Evolutionary conservation across 2,113 vertebrate genomes (phyloP), one percentile per base, ranked within the genome.

Genomic region (Cairina moschata): DNA sequence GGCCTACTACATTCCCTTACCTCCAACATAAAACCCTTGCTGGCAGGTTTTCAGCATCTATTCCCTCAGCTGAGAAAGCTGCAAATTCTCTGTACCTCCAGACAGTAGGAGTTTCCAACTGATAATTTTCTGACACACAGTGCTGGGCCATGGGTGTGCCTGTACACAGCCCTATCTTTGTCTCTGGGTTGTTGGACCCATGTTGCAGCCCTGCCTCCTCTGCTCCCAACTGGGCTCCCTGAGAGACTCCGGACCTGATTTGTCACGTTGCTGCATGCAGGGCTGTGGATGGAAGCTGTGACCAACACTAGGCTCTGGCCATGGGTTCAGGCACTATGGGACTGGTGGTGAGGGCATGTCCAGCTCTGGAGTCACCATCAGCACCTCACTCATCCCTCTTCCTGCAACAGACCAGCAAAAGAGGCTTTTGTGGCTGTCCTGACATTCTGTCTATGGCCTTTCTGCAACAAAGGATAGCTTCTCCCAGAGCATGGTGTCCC

Each of bases 371-470:
- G 2, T 81, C 59, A 83, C 50, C 5, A 20, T 90, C 16, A 55
- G 2, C 12, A 76, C 25, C 22, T 73, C 0, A 0, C 13, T 54
- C 4, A 6, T 58, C 13, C 15, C 23, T 76, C 58, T 26, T 23
- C 23, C 15, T 66, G 7, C 18, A 83, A 17, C 59, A 80, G 29
- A 10, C 2, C 40, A 86, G 23, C 31, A 86, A 83, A 67, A 0
- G 0, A 34, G 8, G 16, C 4, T 2, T 48, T 11, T 42, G 23
- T 21, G 21, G 13, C 8, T 74, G 36, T 71, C 56, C 16, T 54
- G 44, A 21, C 0, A 0, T 76, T 65, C 38, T 59, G 58, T 34
- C 34, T 12, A 5, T 10, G 13, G 55, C 46, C 32, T 52, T 86
- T 74, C n/a, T 76, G 62, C 62, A 56, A 8, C 4, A 71, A 20